phyloP scores from a whole-genome alignment of 2,113 vertebrate genomes.

The Lophochroa leadbeateri region DNA sequence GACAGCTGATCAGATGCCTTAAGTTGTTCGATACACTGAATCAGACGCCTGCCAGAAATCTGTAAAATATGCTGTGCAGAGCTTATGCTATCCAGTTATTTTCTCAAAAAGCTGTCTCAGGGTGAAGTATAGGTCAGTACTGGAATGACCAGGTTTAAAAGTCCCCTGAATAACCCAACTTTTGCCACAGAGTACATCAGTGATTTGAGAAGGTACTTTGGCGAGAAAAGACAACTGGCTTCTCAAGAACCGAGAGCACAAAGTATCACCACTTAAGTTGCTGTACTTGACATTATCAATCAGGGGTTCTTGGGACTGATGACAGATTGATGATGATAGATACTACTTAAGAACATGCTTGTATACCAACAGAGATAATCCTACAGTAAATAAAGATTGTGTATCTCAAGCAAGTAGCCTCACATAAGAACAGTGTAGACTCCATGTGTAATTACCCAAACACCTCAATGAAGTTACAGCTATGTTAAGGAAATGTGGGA shows the following conservation, averaged over 20 bases:
- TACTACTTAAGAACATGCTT: neutral
- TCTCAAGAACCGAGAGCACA: neutral
- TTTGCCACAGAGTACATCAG: neutral
- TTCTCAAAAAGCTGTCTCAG: neutral
- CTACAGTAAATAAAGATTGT: neutral
- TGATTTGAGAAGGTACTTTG: neutral
- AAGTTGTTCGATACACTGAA: neutral
- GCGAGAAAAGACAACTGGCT: neutral
- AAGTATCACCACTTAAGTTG: neutral
- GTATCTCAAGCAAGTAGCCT: neutral
- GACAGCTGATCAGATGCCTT: neutral
- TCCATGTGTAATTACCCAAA: neutral
- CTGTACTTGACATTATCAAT: neutral
- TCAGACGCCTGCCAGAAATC: slow-evolving; percentile 14
- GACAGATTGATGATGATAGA: neutral
- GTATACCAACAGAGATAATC: neutral
- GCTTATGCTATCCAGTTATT: neutral
- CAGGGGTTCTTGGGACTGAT: neutral
- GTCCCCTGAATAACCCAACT: neutral
- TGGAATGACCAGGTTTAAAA: neutral
- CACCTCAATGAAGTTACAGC: neutral
- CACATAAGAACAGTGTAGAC: neutral
- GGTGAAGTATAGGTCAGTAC: neutral
- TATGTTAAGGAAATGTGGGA: neutral
- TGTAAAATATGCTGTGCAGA: neutral